These are phyloP conservation scores for Todiramphus saurophagus DNA, from an alignment of 2,113 vertebrate species.

Conservation along the genomic window DNA sequence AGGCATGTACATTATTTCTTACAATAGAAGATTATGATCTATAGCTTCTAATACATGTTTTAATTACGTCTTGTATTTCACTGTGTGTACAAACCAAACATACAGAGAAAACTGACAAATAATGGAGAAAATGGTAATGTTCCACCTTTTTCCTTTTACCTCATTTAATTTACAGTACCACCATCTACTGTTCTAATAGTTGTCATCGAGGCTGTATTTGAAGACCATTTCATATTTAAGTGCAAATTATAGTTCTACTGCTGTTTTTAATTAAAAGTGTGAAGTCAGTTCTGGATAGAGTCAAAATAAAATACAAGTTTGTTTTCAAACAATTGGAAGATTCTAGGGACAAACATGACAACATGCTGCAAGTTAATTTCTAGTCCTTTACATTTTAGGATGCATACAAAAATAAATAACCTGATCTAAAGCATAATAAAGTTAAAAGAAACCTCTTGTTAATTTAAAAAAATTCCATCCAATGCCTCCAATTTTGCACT, in stretches of 20 bases:
- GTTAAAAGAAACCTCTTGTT: neutral
- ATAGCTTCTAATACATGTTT: neutral
- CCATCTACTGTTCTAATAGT: neutral
- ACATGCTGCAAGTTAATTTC: neutral
- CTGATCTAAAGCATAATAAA: neutral
- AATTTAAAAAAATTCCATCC: neutral
- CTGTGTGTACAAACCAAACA: neutral
- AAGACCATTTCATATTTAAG: neutral
- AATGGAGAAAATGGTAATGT: neutral
- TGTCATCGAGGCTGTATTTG: neutral
- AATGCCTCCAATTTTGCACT: neutral
- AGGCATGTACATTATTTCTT: neutral
- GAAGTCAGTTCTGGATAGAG: neutral
- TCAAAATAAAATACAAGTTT: neutral
- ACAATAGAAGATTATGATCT: neutral
- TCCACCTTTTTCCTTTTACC: neutral
- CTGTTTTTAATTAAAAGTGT: neutral
- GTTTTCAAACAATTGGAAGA: neutral
- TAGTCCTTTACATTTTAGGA: neutral
- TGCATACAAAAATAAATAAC: neutral
- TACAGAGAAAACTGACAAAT: neutral
- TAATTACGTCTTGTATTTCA: neutral
- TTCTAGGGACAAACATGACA: neutral
- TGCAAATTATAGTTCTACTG: neutral
- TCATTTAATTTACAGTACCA: neutral